These are phyloP conservation scores for Lordiphosa collinella DNA, from an alignment of 1,140 invertebrate genomes.

Conservation along the genomic window DNA sequence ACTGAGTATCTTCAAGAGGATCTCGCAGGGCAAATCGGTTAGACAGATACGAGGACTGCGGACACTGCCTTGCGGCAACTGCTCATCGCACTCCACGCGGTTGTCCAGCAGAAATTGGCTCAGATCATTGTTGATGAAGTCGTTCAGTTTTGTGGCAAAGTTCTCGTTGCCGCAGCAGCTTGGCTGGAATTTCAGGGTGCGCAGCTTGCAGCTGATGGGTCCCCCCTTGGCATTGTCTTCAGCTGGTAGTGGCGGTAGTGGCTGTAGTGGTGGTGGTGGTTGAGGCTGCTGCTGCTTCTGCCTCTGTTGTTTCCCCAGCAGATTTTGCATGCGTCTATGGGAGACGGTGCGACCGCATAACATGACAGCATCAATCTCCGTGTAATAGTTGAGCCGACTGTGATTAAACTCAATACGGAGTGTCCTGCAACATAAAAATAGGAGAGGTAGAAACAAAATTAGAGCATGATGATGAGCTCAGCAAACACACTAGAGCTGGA, in stretches of 20 bases:
- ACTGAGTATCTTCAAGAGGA: conserved; percentile 81
- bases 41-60: conserved; percentile 13
- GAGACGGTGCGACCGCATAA: conserved; percentile 82
- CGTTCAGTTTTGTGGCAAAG: conserved; percentile 46
- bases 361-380: conserved; percentile 92
- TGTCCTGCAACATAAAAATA: conserved; percentile 80
- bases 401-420: conserved; percentile 92
- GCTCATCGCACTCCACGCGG: conserved; percentile 11
- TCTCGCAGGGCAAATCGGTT: conserved; percentile 79
- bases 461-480: not conserved
- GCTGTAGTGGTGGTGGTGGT: not conserved
- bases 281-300: conserved; percentile 21
- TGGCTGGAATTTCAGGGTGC: conserved; percentile 67
- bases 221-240: conserved; percentile 24
- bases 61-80: not conserved
- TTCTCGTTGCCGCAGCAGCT: conserved; percentile 33
- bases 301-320: conserved; percentile 27
- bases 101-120: conserved; percentile 67
- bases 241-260: not conserved
- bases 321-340: conserved; percentile 26
- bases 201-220: conserved; percentile 67
- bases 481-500: too few relatives aligned
- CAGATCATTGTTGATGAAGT: conserved; percentile 78
- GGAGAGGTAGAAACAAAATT: too few relatives aligned
- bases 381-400: conserved; percentile 89